A percentile compares a stretch with the other conserved stretches of the same genome.
These are phyloP conservation scores for Acholoe squamosa DNA, from an alignment of 2,888 invertebrate genomes.

Conservation along the genomic window DNA sequence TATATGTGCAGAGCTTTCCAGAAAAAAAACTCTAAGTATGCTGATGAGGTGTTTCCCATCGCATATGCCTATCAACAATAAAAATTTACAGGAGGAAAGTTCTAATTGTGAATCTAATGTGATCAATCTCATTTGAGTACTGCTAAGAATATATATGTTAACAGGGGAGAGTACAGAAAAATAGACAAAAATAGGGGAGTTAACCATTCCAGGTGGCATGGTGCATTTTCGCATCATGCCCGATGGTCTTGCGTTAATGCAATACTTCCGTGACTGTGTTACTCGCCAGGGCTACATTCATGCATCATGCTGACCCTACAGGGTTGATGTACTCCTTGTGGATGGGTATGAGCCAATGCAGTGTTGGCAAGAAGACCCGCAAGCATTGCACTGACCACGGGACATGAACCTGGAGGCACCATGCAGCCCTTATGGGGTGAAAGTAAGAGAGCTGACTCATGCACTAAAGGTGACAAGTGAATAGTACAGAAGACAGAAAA, in stretches of 20 bases:
- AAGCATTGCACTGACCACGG: no score
- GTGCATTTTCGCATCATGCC: no score
- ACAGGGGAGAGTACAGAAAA: constrained; percentile 39
- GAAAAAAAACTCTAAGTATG: background rate
- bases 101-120: constrained; percentile 11
- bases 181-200: constrained; percentile 12
- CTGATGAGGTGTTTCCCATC: background rate
- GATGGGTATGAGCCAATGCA: no score
- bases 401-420: no score
- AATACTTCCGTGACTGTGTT: no score
- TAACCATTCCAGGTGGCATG: no score
- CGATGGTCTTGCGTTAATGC: no score
- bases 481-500: constrained; percentile 21
- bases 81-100: constrained; percentile 11
- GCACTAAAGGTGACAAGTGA: constrained; percentile 47
- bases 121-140: background rate
- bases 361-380: no score
- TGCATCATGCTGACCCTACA: no score
- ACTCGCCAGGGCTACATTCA: no score
- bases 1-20: background rate
- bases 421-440: no score
- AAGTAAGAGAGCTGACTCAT: constrained; percentile 39
- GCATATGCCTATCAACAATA: constrained; percentile 7
- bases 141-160: background rate
- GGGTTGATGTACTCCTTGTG: no score